Base-by-base conservation (phyloP, 35 echinoderm and acorn worm genomes). In the Lytechinus variegatus region DNA sequence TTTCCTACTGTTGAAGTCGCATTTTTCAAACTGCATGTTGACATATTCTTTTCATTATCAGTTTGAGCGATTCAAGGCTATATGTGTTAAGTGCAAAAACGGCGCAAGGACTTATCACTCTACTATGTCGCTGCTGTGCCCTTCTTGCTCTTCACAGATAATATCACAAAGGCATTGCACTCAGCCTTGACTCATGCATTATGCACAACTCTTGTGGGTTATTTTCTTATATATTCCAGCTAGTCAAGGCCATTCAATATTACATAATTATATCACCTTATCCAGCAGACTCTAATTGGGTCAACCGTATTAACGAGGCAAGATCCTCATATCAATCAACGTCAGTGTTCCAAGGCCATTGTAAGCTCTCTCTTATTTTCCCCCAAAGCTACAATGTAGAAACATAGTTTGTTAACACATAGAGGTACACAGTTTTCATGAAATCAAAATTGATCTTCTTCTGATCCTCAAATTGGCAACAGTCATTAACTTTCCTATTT, bases 251-350 rank as follows among this genome's bases (percentile, higher is more conserved):
- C 66, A 79, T 79, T 79, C 19, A 24, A 79, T 79, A 79, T 79
- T 79, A 79, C 66, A 79, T 79, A 79, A 79, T 79, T 79, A 79
- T 79, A 24, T 24, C n/a, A 6, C 66, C 66, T 79, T 79, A 79
- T 79, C 66, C 66, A 14, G 5, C 66, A 79, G 66, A 24, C 66
- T 58, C 19, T 79, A 79, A 79, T 79, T 79, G 66, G 66, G 66
- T 79, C 66, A 79, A 79, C 66, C 66, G 21, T 79, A 79, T 79
- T 24, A 19, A 79, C 5, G 66, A 79, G 21, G 66, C 66, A 79
- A 79, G 66, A 79, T 79, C n/a, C 66, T 79, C 66, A 79, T 79
- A 79, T 79, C 66, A 79, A 79, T 79, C 66, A 79, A 79, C n/a
- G 66, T 24, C 66, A 79, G 21, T 6, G 66, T 44, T 44, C 66